phyloP scores from a whole-genome alignment of 2,797 vertebrate species.

The Remorina albescens region DNA sequence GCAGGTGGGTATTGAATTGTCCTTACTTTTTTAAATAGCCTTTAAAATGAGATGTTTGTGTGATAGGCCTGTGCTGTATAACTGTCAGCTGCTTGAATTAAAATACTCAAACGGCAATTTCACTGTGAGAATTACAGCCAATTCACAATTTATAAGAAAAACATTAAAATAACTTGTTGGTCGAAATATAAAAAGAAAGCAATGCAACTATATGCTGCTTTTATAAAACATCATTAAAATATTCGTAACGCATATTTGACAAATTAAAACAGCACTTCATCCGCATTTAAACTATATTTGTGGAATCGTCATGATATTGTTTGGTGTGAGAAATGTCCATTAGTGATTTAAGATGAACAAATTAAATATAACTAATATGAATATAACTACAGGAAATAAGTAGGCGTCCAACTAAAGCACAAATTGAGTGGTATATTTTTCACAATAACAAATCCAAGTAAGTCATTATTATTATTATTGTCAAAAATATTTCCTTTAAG shows the following conservation, averaged over 20 bases:
- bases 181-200: neutral
- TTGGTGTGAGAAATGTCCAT: neutral
- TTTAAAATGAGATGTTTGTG: constrained; percentile 40
- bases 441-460: too few species aligned
- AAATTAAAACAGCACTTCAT: neutral
- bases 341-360: neutral
- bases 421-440: neutral
- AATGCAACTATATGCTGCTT: neutral
- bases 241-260: neutral
- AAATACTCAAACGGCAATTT: neutral
- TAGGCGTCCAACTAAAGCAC: neutral
- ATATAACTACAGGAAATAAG: neutral
- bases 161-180: neutral
- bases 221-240: neutral
- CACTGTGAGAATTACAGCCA: neutral
- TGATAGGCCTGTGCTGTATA: constrained; percentile 15
- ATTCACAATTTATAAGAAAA: neutral
- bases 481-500: neutral
- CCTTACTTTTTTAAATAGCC: constrained; percentile 61
- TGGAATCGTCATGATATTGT: neutral
- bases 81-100: constrained; percentile 6
- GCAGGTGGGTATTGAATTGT: constrained; percentile 64
- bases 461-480: too few species aligned
- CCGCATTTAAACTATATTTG: neutral
- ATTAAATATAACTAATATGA: neutral